Conservation (phyloP, 1,140 invertebrate genomes). For the Odontomachus brunneus region DNA sequence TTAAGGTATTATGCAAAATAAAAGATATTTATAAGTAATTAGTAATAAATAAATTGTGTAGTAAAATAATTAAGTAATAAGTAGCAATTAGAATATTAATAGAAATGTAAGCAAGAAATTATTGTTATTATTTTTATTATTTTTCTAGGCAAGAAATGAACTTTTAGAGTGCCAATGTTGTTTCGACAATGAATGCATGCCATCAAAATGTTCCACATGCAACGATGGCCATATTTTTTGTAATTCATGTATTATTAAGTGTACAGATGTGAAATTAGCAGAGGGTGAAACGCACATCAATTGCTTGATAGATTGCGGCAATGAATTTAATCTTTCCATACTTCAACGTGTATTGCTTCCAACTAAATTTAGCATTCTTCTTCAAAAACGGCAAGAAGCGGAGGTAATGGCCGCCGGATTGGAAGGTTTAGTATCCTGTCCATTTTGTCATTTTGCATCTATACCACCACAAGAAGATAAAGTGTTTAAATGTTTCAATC, state of each 20-base stretch:
- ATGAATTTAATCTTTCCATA: slow-evolving; percentile 83
- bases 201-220: slow-evolving; percentile 87
- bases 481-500: slow-evolving; percentile 88
- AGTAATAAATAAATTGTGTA: too few relatives aligned
- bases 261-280: slow-evolving; percentile 84
- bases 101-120: slow-evolving; percentile 7
- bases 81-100: neutral
- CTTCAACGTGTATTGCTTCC: slow-evolving; percentile 85
- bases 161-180: slow-evolving; percentile 86
- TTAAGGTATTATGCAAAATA: slow-evolving; percentile 71
- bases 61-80: too few relatives aligned
- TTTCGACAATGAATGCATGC: slow-evolving; percentile 87
- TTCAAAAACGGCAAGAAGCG: slow-evolving; percentile 86
- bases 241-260: slow-evolving; percentile 85
- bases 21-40: neutral
- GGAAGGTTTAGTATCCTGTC: slow-evolving; percentile 87
- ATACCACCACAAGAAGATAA: slow-evolving; percentile 87
- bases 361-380: slow-evolving; percentile 86
- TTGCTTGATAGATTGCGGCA: slow-evolving; percentile 85
- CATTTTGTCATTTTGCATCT: slow-evolving; percentile 88
- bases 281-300: slow-evolving; percentile 85
- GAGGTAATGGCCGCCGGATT: slow-evolving; percentile 88
- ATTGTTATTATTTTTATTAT: slow-evolving; percentile 24
- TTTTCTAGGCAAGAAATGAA: slow-evolving; percentile 79
- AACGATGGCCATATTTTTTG: slow-evolving; percentile 88